phyloP scores from a whole-genome alignment of 2,113 vertebrate genomes.

The Illadopsis cleaveri region DNA sequence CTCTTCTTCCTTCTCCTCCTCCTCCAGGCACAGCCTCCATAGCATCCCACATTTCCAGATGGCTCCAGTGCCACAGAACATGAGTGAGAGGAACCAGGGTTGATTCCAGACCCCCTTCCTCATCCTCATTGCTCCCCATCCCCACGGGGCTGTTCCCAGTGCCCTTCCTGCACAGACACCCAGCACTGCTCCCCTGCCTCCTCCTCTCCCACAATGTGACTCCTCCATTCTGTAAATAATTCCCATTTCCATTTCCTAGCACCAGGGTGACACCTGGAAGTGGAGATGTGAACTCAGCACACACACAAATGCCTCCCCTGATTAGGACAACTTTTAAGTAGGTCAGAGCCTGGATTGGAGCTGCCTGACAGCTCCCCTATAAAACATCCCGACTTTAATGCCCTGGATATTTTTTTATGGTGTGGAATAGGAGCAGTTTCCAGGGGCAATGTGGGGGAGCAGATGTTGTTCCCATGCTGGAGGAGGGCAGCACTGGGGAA shows the following conservation, averaged over 20 bases:
- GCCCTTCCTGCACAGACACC: background rate
- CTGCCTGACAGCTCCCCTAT: constrained; percentile 47
- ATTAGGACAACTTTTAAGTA: constrained; percentile 64
- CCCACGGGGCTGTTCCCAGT: background rate
- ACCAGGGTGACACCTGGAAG: constrained; percentile 6
- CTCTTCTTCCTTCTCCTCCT: background rate
- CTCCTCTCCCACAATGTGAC: background rate
- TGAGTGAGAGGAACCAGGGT: fast-evolving
- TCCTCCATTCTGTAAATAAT: background rate
- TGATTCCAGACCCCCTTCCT: background rate
- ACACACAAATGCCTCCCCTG: constrained; percentile 22
- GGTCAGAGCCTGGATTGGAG: constrained; percentile 47
- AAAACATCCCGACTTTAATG: constrained; percentile 42
- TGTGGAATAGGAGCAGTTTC: constrained; percentile 26
- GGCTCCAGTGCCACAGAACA: background rate
- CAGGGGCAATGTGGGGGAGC: constrained; percentile 28
- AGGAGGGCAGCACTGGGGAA: background rate
- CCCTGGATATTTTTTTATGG: constrained; percentile 32
- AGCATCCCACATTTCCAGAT: background rate
- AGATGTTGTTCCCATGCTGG: constrained; percentile 18
- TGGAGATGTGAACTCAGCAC: constrained; percentile 28
- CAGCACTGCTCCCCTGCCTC: background rate
- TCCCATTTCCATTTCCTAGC: background rate
- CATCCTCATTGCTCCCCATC: background rate
- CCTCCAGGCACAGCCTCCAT: background rate